Conservation (phyloP, 2,888 invertebrate species). For the Drosophila robusta region DNA sequence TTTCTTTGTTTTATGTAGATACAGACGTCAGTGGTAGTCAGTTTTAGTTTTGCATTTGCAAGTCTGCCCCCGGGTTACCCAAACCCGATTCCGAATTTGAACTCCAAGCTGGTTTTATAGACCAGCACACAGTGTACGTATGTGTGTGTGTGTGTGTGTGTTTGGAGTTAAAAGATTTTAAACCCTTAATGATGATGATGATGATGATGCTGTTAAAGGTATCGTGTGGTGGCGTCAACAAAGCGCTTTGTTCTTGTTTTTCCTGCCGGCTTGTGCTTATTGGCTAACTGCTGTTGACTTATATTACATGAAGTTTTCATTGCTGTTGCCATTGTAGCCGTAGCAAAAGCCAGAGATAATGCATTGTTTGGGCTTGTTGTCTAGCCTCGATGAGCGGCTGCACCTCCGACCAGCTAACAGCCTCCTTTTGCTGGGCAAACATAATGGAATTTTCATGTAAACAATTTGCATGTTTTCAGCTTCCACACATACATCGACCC, state of each 20-base stretch:
- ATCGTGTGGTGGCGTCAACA: conserved; percentile 62
- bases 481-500: conserved; percentile 14
- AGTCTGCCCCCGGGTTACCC: conserved; percentile 31
- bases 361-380: conserved; percentile 70
- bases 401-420: conserved; percentile 48
- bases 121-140: conserved; percentile 28
- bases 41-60: conserved; percentile 62
- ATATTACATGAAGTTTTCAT: conserved; percentile 67
- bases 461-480: conserved; percentile 75
- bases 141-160: conserved; percentile 18
- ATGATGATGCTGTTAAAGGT: conserved; percentile 59
- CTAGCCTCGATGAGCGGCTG: conserved; percentile 65
- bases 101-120: conserved; percentile 49
- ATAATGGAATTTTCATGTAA: conserved; percentile 79
- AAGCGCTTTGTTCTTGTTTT: conserved; percentile 58
- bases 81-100: conserved; percentile 11
- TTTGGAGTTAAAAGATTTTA: conserved; percentile 58
- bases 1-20: conserved; percentile 25
- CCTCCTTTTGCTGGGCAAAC: conserved; percentile 55
- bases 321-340: conserved; percentile 31
- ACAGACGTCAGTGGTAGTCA: conserved; percentile 51
- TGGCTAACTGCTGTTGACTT: conserved; percentile 73
- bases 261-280: conserved; percentile 46
- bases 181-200: conserved; percentile 64
- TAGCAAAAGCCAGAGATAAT: conserved; percentile 60